A percentile compares a stretch with the other conserved stretches of the same genome.
phyloP scores from a whole-genome alignment of 2,888 invertebrate genomes.

The Prenolepis imparis region DNA sequence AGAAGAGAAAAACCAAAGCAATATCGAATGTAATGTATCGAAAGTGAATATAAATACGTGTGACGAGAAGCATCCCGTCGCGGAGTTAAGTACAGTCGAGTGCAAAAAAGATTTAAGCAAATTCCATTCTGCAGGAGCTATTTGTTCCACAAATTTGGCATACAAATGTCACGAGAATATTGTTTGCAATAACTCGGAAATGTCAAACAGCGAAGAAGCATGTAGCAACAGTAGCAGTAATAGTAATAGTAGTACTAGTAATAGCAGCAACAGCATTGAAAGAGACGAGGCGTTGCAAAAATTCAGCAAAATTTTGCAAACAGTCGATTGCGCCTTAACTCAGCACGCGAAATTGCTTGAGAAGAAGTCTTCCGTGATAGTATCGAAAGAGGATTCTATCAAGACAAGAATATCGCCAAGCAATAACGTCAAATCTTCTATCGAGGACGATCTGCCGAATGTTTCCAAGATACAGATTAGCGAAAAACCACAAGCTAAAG shows the following conservation, averaged over 20 bases:
- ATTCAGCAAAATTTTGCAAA: conserved; percentile 68
- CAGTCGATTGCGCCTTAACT: conserved; percentile 51
- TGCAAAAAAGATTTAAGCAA: conserved; percentile 28
- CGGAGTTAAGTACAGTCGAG: conserved; percentile 39
- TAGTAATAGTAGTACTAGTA: neutral
- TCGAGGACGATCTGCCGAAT: conserved; percentile 59
- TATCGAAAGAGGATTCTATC: conserved; percentile 17
- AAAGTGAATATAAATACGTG: conserved; percentile 59
- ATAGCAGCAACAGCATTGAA: conserved; percentile 69
- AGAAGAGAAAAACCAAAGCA: conserved; percentile 72
- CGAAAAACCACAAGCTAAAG: conserved; percentile 51
- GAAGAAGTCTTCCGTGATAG: conserved; percentile 58
- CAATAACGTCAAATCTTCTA: conserved; percentile 25
- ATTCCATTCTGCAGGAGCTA: neutral
- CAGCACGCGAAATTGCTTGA: conserved; percentile 61
- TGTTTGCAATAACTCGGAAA: neutral
- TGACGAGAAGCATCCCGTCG: conserved; percentile 35
- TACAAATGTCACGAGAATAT: neutral
- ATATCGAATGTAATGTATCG: conserved; percentile 66
- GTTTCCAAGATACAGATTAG: conserved; percentile 52
- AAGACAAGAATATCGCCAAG: neutral
- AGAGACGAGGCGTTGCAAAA: conserved; percentile 68
- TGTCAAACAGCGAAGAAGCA: neutral
- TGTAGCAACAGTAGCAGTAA: neutral
- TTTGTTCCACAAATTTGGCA: conserved; percentile 4